A percentile compares a stretch with the other conserved stretches of the same genome.
These are phyloP conservation scores for Ceratina calcarata DNA, from an alignment of 1,140 invertebrate genomes.

Conservation along the genomic window DNA sequence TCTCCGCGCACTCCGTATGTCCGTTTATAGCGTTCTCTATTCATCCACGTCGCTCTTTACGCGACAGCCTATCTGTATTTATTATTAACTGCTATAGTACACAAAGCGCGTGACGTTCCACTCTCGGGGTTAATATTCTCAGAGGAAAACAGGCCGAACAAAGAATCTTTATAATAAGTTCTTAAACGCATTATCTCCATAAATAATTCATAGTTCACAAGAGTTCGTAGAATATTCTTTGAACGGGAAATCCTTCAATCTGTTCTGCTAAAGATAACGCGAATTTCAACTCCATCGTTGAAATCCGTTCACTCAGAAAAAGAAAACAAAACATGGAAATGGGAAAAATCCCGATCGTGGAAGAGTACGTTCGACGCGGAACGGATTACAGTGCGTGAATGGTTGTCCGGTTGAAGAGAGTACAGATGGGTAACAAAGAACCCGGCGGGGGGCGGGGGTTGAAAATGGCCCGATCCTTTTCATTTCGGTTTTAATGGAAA, in stretches of 20 bases:
- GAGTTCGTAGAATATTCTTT: no score
- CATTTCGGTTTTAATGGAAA: conserved; percentile 36
- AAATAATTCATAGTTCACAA: no score
- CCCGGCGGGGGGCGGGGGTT: not conserved
- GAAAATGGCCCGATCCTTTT: conserved; percentile 21
- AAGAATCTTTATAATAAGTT: no score
- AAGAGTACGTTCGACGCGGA: not conserved
- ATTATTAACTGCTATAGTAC: conserved; percentile 1
- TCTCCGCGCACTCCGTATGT: conserved; percentile 6
- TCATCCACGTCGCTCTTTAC: conserved; percentile 10
- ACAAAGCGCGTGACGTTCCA: not conserved
- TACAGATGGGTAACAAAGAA: not conserved
- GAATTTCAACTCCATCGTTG: not conserved
- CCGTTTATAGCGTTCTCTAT: not conserved
- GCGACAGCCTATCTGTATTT: conserved; percentile 14
- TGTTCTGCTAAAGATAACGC: not conserved
- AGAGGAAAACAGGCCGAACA: no score
- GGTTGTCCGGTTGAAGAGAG: not conserved
- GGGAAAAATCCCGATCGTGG: not conserved
- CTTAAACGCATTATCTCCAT: no score
- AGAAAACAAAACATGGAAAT: not conserved
- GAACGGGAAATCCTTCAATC: no score
- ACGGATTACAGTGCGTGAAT: not conserved
- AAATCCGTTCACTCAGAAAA: not conserved
- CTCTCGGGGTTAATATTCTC: no score